These are phyloP conservation scores for Setophaga petechia DNA, from an alignment of 2,113 vertebrate species.

Conservation along the genomic window DNA sequence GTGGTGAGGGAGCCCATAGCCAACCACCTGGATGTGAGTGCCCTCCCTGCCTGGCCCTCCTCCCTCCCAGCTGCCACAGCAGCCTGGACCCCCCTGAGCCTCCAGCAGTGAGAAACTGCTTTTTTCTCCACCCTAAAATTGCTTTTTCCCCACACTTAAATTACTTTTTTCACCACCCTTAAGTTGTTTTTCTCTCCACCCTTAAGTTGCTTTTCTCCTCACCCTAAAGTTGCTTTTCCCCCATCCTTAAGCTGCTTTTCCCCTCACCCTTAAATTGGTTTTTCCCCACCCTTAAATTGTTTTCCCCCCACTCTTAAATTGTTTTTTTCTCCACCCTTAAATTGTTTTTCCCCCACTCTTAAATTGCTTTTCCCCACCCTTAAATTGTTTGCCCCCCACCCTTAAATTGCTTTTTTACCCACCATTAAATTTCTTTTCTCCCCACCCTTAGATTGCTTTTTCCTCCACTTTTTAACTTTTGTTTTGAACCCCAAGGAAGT, in stretches of 20 bases:
- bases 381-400: neutral
- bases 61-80: neutral
- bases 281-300: neutral
- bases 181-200: too few species aligned
- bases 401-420: neutral
- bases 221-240: neutral
- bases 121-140: neutral
- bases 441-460: neutral
- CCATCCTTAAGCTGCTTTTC: too few species aligned
- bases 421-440: fast-evolving
- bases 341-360: neutral
- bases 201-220: neutral
- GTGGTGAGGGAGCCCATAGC: constrained; percentile 72
- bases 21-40: constrained; percentile 81
- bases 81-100: neutral
- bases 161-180: too few species aligned
- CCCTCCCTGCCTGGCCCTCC: neutral
- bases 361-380: fast-evolving
- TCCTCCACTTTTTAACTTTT: neutral
- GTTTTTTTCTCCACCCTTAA: neutral
- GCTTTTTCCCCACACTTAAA: neutral
- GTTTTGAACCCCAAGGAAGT: neutral
- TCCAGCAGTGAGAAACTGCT: fast-evolving
- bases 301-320: too few species aligned
- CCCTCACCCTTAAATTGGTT: neutral